These are phyloP conservation scores for Penelope pileata DNA, from an alignment of 2,113 vertebrate species.

Conservation along the genomic window DNA sequence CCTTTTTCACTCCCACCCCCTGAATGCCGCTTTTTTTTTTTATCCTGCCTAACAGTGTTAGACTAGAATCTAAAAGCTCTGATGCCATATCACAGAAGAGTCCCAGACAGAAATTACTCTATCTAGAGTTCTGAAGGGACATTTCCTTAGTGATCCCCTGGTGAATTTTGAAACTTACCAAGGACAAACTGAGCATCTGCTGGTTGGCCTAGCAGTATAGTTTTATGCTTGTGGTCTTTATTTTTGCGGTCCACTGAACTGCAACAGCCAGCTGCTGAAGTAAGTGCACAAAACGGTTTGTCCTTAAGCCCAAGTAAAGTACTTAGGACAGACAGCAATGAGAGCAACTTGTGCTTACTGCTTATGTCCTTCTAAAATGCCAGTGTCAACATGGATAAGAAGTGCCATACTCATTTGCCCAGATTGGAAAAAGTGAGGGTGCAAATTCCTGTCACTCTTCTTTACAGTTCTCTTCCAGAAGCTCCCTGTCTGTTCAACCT, in stretches of 20 bases:
- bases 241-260: slow-evolving; percentile 20
- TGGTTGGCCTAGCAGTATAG: neutral
- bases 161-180: neutral
- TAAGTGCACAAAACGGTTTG: neutral
- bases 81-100: neutral
- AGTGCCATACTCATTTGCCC: neutral
- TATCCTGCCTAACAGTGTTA: neutral
- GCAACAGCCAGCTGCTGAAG: slow-evolving; percentile 2
- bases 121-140: neutral
- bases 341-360: neutral
- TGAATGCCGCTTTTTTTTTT: neutral
- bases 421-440: neutral
- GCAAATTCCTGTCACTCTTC: neutral
- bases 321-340: neutral
- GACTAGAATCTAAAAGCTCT: neutral
- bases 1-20: neutral
- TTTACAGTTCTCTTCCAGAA: neutral
- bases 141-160: neutral
- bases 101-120: neutral
- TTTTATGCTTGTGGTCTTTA: neutral
- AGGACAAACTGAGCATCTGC: neutral
- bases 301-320: neutral
- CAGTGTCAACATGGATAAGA: neutral
- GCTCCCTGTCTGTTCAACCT: neutral
- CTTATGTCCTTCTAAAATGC: neutral